Evolutionary conservation across 2,797 vertebrate genomes (phyloP), one percentile per base, ranked within the genome.

Genomic region (Sandelia bainsii): DNA sequence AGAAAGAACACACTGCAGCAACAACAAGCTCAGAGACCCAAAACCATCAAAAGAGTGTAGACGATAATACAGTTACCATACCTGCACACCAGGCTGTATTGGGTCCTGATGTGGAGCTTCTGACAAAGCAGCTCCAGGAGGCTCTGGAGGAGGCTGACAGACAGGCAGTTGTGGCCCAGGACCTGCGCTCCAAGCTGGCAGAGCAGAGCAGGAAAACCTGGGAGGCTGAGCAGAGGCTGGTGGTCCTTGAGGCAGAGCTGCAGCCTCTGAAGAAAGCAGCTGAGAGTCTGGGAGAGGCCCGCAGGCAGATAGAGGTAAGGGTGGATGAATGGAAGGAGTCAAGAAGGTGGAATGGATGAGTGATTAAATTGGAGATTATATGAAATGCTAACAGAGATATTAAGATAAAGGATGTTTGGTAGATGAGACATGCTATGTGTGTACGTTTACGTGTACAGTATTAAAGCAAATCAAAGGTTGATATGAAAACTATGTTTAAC

Each of bases 221-320:
- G 90, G 93, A 94, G 74, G 91, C 92, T 0, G 94, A 95, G 72
- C 94, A 94, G 86, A 93, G 87, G 77, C 84, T 94, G 91, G 69
- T 91, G 56, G 77, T 93, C 10, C 70, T 94, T 48, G 93, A 94
- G 79, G 87, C 87, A 0, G 93, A 95, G 82, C 81, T 88, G 39
- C 92, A 90, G 67, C 85, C 85, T 40, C 80, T 95, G 54, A 94
- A 78, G 88, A 95, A 87, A 81, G 77, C 94, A 1, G 84, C 92
- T 0, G 93, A 93, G 69, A 91, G 83, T 75, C 91, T 95, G 67
- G 75, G 72, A 49, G 93, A 94, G 11, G 91, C 95, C 77, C 94
- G 93, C 56, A 90, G 91, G 77, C 91, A 94, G 76, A 92, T 95
- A 64, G 93, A 95, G 94, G 95, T 95, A 87, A 3, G 75, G 25